Evolutionary conservation across 2,113 vertebrate species (phyloP), one percentile per base, ranked within the genome.

Genomic region (Toxostoma redivivum): DNA sequence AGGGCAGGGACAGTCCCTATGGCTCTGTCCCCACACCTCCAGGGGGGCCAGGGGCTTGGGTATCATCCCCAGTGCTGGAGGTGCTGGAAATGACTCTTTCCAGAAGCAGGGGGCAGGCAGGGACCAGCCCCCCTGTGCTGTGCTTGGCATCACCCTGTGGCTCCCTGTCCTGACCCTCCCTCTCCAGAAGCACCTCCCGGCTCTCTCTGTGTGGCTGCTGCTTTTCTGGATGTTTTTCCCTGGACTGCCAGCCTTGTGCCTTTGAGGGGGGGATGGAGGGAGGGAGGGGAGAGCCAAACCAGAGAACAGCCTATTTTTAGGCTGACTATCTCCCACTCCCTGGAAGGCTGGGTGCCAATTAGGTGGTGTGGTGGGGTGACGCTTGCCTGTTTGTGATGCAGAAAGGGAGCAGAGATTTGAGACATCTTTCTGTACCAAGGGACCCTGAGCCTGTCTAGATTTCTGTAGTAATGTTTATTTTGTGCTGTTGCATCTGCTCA

Each of bases 271-370:
- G 45, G 25, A 58, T 3, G 2, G 67, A 92, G 79, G 67, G 67
- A 92, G 79, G 67, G 72, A 94, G 31, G 66, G 72, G 58, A 80
- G 60, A 93, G 76, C 76, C 92, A 67, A 95, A 94, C 67, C 76
- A 83, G 72, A 88, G 86, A 44, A 58, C 79, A 79, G 64, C 47
- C 90, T 96, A 96, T 96, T 96, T 97, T 93, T 96, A 97, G 96
- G 77, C 44, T 37, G 88, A 9, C 81, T 96, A 94, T 96, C 94
- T 96, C 95, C 95, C 94, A 95, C 93, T 94, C 95, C 79, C 90
- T 95, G 93, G 64, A 40, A 84, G 88, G 96, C 92, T 5, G 85
- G 80, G 92, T 95, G 94, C 94, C 89, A 92, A 19, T 24, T 22
- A 69, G 89, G 77, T 92, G 94, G 92, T 67, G 82, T 86, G 12